These are phyloP conservation scores for Distichodus sexfasciatus DNA, from an alignment of 2,797 vertebrate genomes.

Conservation along the genomic window DNA sequence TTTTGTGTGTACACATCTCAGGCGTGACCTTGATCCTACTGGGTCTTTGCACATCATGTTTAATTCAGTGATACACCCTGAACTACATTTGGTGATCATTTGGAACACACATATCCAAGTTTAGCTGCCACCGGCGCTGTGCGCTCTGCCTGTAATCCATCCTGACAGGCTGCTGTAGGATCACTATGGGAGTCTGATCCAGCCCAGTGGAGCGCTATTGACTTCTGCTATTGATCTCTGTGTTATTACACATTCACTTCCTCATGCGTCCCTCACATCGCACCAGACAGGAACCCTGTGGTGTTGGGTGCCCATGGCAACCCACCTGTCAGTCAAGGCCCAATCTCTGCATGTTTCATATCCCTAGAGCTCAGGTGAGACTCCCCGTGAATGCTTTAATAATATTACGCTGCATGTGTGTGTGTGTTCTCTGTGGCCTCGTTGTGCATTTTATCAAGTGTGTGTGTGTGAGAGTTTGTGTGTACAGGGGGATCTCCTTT, in stretches of 20 bases:
- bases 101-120: conserved; percentile 33
- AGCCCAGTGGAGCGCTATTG: conserved; percentile 48
- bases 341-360: conserved; percentile 33
- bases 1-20: background rate
- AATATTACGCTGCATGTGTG: conserved; percentile 7
- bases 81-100: conserved; percentile 46
- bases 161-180: conserved; percentile 21
- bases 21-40: conserved; percentile 32
- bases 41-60: conserved; percentile 40
- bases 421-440: too few relatives aligned
- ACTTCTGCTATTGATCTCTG: conserved; percentile 48
- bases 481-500: too few relatives aligned
- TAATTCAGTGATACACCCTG: conserved; percentile 39
- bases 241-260: conserved; percentile 47
- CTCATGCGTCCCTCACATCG: conserved; percentile 23
- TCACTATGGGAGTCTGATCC: conserved; percentile 40
- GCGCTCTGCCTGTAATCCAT: conserved; percentile 28
- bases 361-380: conserved; percentile 27
- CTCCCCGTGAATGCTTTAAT: conserved; percentile 18
- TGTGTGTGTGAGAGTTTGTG: too few relatives aligned
- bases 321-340: conserved; percentile 28
- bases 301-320: conserved; percentile 43
- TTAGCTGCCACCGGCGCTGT: conserved; percentile 24
- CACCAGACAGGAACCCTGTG: conserved; percentile 26
- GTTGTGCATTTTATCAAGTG: too few relatives aligned